These are phyloP conservation scores for Odontomachus brunneus DNA, from an alignment of 1,140 invertebrate species.

Conservation along the genomic window DNA sequence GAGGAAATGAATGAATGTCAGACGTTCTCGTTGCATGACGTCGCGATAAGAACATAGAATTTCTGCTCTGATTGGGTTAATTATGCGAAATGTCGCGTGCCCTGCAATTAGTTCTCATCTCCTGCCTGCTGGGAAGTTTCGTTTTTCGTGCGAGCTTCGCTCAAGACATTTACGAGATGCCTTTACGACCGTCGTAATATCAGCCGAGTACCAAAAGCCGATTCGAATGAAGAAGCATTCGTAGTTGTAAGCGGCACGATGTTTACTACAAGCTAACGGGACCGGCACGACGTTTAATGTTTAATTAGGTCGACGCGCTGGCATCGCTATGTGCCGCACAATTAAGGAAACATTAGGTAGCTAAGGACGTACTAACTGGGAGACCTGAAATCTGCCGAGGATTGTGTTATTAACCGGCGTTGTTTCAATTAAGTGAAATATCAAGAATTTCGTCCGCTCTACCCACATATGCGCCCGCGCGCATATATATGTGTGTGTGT, in stretches of 20 bases:
- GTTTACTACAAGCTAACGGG: conserved; percentile 34
- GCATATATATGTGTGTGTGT: too few relatives aligned
- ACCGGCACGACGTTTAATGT: conserved; percentile 50
- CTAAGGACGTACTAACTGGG: conserved; percentile 43
- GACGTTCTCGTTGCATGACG: not conserved
- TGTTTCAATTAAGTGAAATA: conserved; percentile 23
- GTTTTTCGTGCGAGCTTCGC: conserved; percentile 59
- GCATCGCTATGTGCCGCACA: conserved; percentile 36
- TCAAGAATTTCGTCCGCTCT: conserved; percentile 28
- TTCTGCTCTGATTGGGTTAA: conserved; percentile 63
- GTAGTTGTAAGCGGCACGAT: conserved; percentile 31
- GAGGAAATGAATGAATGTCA: not conserved
- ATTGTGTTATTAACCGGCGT: conserved; percentile 48
- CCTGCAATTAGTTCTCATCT: conserved; percentile 65
- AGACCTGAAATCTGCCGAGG: conserved; percentile 48
- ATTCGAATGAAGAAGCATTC: conserved; percentile 43
- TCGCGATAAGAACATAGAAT: conserved; percentile 62
- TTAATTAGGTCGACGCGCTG: conserved; percentile 46
- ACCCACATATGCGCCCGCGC: not conserved
- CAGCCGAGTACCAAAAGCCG: conserved; percentile 34
- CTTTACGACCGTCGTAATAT: conserved; percentile 49
- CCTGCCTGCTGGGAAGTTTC: conserved; percentile 59
- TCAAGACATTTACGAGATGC: conserved; percentile 16
- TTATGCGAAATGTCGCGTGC: conserved; percentile 65
- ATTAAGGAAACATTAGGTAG: conserved; percentile 56